Base-by-base conservation (phyloP, 1,140 invertebrate genomes). In the Drosophila arizonae region DNA sequence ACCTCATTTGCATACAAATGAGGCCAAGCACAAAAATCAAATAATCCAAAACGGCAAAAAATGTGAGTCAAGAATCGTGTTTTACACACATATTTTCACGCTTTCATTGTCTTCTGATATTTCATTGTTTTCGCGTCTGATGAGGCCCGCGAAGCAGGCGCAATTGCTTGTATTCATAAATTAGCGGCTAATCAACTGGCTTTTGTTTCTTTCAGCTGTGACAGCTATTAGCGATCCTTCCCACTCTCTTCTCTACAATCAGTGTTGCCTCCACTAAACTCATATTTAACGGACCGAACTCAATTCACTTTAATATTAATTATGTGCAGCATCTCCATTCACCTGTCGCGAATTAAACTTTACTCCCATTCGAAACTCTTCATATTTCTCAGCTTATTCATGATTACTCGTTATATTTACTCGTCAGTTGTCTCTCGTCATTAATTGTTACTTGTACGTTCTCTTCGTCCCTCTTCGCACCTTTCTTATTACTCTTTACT, bases 1-100 rank as follows among this genome's bases (percentile, higher is more conserved):
- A 74, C 69, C 68, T 86, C 76, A 86, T 86, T 86, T 86, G 82
- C 82, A 86, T 86, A 82, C 82, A 87, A 87, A 87, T 87, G 82
- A 64, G 55, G 67, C 64, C 11, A 26, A 50, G 54, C 48, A 39
- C 36, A 52, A 36, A 62, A 46, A 21, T 15, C 24, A 69, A 36
- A n/a, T 17, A 51, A 36, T 55, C 17, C 43, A 39, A 65, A 57
- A 51, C 52, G 13, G 62, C 45, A 79, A 61, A 62, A 56, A 54
- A 51, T 39, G 10, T 33, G 15, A 52, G 6, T 36, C 24, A 65
- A 39, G 28, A 26, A 48, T 24, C 43, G 6, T 46, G n/a, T 46
- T 17, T 15, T 10, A 15, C 13, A 2, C 15, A 26, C 41, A 70
- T 56, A 60, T 72, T 65, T 65, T 43, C 67, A 58, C 54, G 65